Evolutionary conservation across 1,140 invertebrate species (phyloP).

Genomic region (Leptestheria dahalacensis): DNA sequence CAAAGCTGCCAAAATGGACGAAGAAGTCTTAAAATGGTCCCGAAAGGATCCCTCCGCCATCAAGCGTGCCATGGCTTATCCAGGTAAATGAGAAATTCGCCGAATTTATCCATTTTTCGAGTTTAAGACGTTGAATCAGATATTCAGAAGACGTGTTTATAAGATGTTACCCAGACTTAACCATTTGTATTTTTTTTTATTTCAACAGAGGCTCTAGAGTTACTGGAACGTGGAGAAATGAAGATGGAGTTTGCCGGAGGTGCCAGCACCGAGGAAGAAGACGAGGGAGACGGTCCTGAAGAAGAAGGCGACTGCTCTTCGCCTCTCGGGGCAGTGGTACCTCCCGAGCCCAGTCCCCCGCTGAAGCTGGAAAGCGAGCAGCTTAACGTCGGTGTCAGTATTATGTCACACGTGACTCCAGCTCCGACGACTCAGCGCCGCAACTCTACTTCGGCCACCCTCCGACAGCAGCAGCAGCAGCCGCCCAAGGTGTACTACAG

Average conservation of each 20-base stretch:
- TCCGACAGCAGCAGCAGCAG: background rate
- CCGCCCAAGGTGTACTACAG: conserved; percentile 10
- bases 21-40: conserved; percentile 92
- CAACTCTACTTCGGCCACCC: background rate
- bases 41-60: conserved; percentile 66
- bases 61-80: conserved; percentile 81
- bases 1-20: conserved; percentile 90
- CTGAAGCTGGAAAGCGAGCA: conserved; percentile 8
- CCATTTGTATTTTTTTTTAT: conserved; percentile 16
- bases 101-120: conserved; percentile 7
- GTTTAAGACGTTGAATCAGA: conserved; percentile 1
- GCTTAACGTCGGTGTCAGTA: conserved; percentile 13
- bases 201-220: conserved; percentile 52
- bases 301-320: conserved; percentile 8
- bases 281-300: conserved; percentile 28
- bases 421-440: background rate
- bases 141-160: too few relatives aligned
- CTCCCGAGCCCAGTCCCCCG: conserved; percentile 10
- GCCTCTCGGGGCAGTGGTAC: conserved; percentile 10
- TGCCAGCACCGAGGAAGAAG: conserved; percentile 33
- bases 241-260: conserved; percentile 40
- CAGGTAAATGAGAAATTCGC: conserved; percentile 35
- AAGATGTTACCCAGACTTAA: too few relatives aligned
- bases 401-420: conserved; percentile 7
- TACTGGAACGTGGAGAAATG: conserved; percentile 67